Evolutionary conservation across 1,140 invertebrate genomes (phyloP), one percentile per base, ranked within the genome.

Genomic region (Arctopsyche grandis): DNA sequence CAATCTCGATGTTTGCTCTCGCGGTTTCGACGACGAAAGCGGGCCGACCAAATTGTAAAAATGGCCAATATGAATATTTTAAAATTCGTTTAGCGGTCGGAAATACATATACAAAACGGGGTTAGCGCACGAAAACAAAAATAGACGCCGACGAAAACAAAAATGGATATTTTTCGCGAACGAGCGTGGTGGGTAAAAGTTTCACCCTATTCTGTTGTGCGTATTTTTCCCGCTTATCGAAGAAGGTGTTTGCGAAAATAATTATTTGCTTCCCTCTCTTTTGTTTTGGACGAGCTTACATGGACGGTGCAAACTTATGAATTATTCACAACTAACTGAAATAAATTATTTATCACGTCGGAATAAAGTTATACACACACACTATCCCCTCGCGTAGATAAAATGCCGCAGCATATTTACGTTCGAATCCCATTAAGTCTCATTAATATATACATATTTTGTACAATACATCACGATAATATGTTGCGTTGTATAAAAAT

Each of bases 301-400:
- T 60, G 16, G 56, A 19, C 56, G 56, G 56, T 60, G 56, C 14
- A 60, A 60, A 60, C 56, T 9, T 21, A 60, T 60, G 56, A 60
- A 60, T 60, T 60, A 60, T 60, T 60, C 56, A 60, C 56, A 21
- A 60, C n/a, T 60, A 19, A 19, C n/a, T 60, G 16, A 60, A 60
- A 66, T 26, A 66, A 26, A 66, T 66, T 66, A 66, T 66, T 66
- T 66, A 66, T 26, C 21, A 24, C 24, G 63, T 66, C 63, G 22
- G 63, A 66, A 66, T 22, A 66, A 66, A 26, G 24, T 66, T 26
- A 66, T 12, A 24, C 56, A 19, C 56, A 19, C 56, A 9, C 19
- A 60, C 56, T 9, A 19, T 60, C 29, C 29, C 29, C 29, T 38
- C 7, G 29, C 29, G 29, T 1, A 38, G 56, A 60, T 60, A 60